Conservation (phyloP, 1,140 invertebrate species). For the Nylanderia fulva region DNA sequence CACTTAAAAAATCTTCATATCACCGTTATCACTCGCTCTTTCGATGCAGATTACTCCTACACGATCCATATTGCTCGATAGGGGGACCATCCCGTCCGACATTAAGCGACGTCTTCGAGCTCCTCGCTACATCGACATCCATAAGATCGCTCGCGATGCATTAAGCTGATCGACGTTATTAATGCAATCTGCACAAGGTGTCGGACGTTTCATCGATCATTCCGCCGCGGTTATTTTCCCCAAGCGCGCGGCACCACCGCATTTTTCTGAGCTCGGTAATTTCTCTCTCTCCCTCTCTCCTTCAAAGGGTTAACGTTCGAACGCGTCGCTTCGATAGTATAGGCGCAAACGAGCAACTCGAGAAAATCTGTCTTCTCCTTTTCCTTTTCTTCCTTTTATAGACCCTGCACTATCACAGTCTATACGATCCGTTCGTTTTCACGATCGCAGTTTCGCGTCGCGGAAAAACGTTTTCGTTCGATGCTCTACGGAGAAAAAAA, state of each 20-base stretch:
- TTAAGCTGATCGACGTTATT: slow-evolving; percentile 63
- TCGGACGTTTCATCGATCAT: slow-evolving; percentile 69
- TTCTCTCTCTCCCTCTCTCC: background rate
- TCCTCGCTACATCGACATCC: slow-evolving; percentile 45
- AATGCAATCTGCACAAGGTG: slow-evolving; percentile 65
- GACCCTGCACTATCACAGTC: background rate
- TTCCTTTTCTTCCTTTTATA: background rate
- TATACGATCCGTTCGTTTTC: slow-evolving; percentile 18
- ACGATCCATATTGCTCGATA: slow-evolving; percentile 41
- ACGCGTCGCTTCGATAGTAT: background rate
- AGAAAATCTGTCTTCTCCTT: background rate
- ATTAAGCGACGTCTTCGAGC: slow-evolving; percentile 38
- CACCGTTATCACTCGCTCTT: slow-evolving; percentile 32
- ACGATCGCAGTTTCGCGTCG: background rate
- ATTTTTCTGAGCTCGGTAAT: slow-evolving; percentile 41
- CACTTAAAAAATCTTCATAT: background rate
- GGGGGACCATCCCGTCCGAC: background rate
- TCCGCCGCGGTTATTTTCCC: slow-evolving; percentile 38
- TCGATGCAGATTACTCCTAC: slow-evolving; percentile 3
- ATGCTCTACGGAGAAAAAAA: background rate
- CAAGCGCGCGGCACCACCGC: background rate
- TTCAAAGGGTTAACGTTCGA: background rate
- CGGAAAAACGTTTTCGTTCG: background rate
- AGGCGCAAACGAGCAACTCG: background rate
- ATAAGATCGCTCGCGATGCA: slow-evolving; percentile 61